Percentiles rank a stretch among this genome's conserved stretches.
Evolutionary conservation across 2,113 vertebrate species (phyloP).

Genomic region (Ondatra zibethicus): DNA sequence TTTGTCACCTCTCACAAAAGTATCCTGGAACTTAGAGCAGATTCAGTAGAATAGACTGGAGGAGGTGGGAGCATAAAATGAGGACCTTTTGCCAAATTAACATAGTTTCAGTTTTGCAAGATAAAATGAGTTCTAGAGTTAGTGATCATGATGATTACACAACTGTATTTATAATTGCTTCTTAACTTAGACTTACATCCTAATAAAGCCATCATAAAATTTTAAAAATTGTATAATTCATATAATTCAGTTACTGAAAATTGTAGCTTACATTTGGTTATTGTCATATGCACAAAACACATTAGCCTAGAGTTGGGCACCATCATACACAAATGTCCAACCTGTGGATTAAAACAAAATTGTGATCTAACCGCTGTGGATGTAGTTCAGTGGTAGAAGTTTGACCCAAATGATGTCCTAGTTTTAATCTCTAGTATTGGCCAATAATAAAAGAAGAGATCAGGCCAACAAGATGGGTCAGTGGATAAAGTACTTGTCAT

Average conservation of each 20-base stretch:
- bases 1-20: not conserved
- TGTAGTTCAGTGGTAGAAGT: not conserved
- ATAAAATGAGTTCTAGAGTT: not conserved
- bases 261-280: not conserved
- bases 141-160: not conserved
- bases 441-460: not conserved
- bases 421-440: not conserved
- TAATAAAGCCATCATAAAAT: not conserved
- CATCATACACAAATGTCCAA: not conserved
- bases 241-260: not conserved
- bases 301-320: not conserved
- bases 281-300: not conserved
- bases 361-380: not conserved
- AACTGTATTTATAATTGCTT: not conserved
- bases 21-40: not conserved
- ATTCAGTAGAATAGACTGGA: not conserved
- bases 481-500: not conserved
- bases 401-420: not conserved
- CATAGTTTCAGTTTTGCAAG: not conserved
- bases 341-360: not conserved
- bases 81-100: not conserved
- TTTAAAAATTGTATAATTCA: not conserved
- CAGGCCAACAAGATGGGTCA: not conserved
- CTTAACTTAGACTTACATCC: not conserved
- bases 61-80: not conserved